phyloP scores from a whole-genome alignment of 2,797 vertebrate species.

The Molossus molossus region DNA sequence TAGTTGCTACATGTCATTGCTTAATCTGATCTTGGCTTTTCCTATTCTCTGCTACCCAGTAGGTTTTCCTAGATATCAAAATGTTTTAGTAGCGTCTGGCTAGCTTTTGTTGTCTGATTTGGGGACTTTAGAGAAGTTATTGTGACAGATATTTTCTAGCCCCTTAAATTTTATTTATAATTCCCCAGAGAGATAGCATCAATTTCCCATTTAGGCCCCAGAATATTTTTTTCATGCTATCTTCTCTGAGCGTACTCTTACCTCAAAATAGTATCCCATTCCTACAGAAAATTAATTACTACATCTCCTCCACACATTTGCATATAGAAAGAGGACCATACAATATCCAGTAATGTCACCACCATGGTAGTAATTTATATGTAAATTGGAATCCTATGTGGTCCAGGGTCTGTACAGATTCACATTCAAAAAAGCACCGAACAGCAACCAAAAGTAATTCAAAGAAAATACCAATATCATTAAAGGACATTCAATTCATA shows the following conservation, averaged over 20 bases:
- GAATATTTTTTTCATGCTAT: background rate
- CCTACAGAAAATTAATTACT: background rate
- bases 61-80: background rate
- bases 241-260: background rate
- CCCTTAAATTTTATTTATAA: background rate
- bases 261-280: background rate
- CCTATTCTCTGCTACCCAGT: background rate
- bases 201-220: background rate
- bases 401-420: background rate
- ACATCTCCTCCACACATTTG: background rate
- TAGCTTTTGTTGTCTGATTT: background rate
- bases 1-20: background rate
- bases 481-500: background rate
- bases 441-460: background rate
- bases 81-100: background rate
- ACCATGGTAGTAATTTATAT: background rate
- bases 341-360: background rate
- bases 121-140: background rate
- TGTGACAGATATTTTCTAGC: background rate
- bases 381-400: background rate
- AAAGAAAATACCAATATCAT: background rate
- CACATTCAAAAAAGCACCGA: background rate
- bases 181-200: background rate
- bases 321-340: background rate
- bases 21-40: slow-evolving; percentile 1